Percentiles rank a stretch among this genome's conserved stretches.
Evolutionary conservation across 2,113 vertebrate genomes (phyloP).

Genomic region (Nymphicus hollandicus): DNA sequence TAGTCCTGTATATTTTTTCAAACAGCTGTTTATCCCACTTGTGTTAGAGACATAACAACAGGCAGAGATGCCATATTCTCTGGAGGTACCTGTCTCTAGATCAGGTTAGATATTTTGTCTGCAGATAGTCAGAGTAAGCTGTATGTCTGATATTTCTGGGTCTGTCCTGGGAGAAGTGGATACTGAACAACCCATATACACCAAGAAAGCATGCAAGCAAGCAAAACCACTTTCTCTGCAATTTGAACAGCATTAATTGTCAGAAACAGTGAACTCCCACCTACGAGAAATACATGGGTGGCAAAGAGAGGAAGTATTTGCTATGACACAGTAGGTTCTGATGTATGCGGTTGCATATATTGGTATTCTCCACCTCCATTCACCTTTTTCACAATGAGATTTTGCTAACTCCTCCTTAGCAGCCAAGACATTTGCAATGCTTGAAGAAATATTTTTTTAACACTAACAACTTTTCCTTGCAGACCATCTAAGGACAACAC

Average conservation of each 20-base stretch:
- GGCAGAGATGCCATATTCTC: neutral
- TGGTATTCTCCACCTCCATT: neutral
- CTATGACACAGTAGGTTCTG: neutral
- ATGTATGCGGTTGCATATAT: neutral
- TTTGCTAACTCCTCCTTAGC: neutral
- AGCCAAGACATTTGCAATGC: neutral
- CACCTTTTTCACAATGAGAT: neutral
- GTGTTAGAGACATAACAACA: neutral
- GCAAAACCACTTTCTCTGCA: neutral
- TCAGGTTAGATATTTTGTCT: neutral
- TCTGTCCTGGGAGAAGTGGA: neutral
- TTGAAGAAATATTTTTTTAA: neutral
- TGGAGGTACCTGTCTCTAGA: neutral
- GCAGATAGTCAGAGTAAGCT: neutral
- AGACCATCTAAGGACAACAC: neutral
- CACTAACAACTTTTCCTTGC: neutral
- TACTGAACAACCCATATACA: neutral
- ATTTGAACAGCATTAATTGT: neutral
- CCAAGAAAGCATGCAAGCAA: neutral
- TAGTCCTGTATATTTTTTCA: neutral
- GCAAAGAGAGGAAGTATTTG: neutral
- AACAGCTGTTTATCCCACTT: neutral
- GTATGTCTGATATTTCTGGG: neutral
- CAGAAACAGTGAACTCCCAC: neutral
- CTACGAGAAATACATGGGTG: neutral